Evolutionary conservation across 2,113 vertebrate genomes (phyloP).

Genomic region (Brachypteracias leptosomus): DNA sequence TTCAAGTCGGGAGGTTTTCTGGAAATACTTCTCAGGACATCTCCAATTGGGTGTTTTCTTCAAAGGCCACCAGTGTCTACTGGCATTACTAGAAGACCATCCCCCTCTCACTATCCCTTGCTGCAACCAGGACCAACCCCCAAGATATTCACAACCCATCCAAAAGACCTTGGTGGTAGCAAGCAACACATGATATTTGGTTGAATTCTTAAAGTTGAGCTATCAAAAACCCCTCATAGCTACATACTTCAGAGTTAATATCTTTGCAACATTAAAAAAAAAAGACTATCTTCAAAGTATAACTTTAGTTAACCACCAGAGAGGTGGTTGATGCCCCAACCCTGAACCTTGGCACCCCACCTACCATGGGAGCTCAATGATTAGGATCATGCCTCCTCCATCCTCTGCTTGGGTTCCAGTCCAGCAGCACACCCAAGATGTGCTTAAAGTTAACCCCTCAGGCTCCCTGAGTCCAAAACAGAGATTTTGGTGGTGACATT

Average conservation of each 20-base stretch:
- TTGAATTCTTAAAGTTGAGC: background rate
- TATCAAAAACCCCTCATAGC: background rate
- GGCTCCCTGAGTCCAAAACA: background rate
- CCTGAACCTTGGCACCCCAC: no score
- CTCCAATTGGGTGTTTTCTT: rapidly evolving
- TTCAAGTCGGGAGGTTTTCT: background rate
- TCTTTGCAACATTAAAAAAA: background rate
- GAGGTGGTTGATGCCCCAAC: no score
- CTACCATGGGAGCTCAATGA: no score
- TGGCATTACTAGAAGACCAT: background rate
- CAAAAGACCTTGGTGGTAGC: background rate
- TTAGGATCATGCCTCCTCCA: background rate
- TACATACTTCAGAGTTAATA: background rate
- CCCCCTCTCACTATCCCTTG: background rate
- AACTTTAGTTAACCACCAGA: background rate
- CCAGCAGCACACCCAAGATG: background rate
- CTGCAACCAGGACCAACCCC: background rate
- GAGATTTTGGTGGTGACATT: background rate
- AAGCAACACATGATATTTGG: background rate
- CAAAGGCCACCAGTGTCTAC: background rate
- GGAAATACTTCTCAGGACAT: background rate
- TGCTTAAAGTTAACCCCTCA: background rate
- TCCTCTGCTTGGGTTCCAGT: background rate
- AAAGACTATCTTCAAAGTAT: background rate
- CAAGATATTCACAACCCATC: background rate